Base-by-base conservation (phyloP, 2,888 invertebrate genomes). In the Mactromeris polynyma region DNA sequence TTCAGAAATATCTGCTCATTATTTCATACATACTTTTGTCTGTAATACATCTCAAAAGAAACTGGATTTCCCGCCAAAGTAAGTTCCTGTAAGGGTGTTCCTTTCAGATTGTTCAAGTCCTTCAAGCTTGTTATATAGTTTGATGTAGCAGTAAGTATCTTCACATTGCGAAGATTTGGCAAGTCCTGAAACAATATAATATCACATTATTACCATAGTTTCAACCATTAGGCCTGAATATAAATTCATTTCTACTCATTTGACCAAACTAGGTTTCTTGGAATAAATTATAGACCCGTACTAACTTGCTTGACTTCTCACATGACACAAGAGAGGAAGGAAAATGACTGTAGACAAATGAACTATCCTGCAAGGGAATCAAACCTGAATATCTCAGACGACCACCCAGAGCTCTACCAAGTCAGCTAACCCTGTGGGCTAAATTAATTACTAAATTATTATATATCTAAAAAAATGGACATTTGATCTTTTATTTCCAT, bases 61-160 rank as follows among this genome's bases (percentile, higher is more conserved):
- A 96, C 88, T 9, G 96, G 95, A 87, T 96, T 96, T 26, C 95
- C 95, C 31, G 93, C 91, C 73, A 96, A 89, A 73, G 89, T 92
- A 6, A 96, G 93, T 78, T 94, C 93, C 64, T 93, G 91, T 21
- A 96, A 86, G 2, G 94, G 92, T 9, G 94, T 89, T 14, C 90
- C 86, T 9, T 85, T 78, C 11, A 95, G 88, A n/a, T 83, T 87
- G 7, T 89, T 82, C 58, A 96, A 81, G 6, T 95, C 95, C 31
- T 87, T 82, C 78, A 95, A 90, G 73, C 79, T 89, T 17, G 88
- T 84, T 2, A 96, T 93, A 82, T 94, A 89, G 89, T 96, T 96
- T 81, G 94, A 92, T 58, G 88, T 87, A 38, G 95, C 81, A 1
- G 88, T 93, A 33, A 96, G 79, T 69, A 88, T 85, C 58, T 88